Conservation (phyloP, 2,888 invertebrate genomes). For the Fabriciana adippe region DNA sequence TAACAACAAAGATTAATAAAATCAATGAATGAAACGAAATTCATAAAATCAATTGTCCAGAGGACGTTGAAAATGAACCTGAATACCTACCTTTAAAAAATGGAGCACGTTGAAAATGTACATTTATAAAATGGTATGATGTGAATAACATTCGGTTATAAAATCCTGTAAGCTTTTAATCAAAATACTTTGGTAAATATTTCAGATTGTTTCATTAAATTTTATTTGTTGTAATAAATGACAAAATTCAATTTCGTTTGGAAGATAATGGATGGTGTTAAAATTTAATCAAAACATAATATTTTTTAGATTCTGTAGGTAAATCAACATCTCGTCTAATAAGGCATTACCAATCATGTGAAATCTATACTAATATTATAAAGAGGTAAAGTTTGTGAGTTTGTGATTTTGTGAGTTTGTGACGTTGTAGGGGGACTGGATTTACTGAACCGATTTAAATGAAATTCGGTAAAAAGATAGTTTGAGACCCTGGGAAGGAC, state of each 20-base stretch:
- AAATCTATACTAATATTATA: too few species aligned
- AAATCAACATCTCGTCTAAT: background rate
- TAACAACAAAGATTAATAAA: too few species aligned
- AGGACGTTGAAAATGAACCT: background rate
- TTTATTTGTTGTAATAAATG: conserved; percentile 4
- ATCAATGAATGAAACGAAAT: too few species aligned
- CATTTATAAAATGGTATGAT: background rate
- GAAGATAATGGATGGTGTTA: conserved; percentile 9
- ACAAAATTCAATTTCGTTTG: conserved; percentile 3
- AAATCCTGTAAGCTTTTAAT: conserved; percentile 1
- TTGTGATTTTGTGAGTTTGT: too few species aligned
- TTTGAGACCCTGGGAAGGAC: too few species aligned
- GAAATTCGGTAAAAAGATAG: too few species aligned
- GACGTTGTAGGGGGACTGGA: too few species aligned
- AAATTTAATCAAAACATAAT: background rate
- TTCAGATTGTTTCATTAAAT: background rate
- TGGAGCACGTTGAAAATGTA: background rate
- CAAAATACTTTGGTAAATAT: conserved; percentile 12
- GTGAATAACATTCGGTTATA: conserved; percentile 1
- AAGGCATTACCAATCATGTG: too few species aligned
- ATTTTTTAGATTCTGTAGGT: conserved; percentile 1
- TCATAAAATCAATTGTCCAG: too few species aligned
- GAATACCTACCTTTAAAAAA: too few species aligned
- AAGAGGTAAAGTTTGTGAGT: too few species aligned
- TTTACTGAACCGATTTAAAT: too few species aligned